Conservation (phyloP, 2,888 invertebrate genomes). For the Amaurobius ferox region DNA sequence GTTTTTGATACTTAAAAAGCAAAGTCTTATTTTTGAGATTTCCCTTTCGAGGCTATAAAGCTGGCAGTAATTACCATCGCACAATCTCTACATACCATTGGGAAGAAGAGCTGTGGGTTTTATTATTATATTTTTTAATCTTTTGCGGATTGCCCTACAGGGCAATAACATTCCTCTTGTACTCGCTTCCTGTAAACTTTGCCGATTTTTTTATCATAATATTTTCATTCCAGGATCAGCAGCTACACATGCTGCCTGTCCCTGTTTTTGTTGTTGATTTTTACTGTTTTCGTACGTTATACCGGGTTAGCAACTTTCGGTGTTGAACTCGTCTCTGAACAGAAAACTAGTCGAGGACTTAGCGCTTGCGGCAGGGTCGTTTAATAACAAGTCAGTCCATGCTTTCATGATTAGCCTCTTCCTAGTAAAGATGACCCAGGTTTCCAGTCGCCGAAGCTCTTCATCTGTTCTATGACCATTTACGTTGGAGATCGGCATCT, state of each 20-base stretch:
- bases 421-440: conserved; percentile 65
- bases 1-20: conserved; percentile 26
- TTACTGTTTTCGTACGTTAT: conserved; percentile 40
- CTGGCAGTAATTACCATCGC: conserved; percentile 39
- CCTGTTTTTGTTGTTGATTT: conserved; percentile 44
- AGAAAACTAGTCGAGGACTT: conserved; percentile 56
- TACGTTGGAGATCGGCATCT: conserved; percentile 12
- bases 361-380: conserved; percentile 65
- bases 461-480: conserved; percentile 40
- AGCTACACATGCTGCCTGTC: not conserved
- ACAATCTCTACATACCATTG: not conserved
- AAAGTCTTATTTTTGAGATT: conserved; percentile 22
- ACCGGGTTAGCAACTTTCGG: conserved; percentile 70
- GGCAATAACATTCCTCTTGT: conserved; percentile 40
- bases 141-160: conserved; percentile 31
- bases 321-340: conserved; percentile 47
- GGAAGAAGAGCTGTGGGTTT: not conserved
- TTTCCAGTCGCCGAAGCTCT: conserved; percentile 46
- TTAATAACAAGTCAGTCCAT: conserved; percentile 58
- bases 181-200: conserved; percentile 58
- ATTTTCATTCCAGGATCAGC: not conserved
- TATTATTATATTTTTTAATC: not conserved
- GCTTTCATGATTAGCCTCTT: conserved; percentile 50
- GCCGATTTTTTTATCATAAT: conserved; percentile 22
- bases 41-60: conserved; percentile 58